These are phyloP conservation scores for Mirza zaza DNA, from an alignment of 2,113 vertebrate genomes.

Conservation along the genomic window DNA sequence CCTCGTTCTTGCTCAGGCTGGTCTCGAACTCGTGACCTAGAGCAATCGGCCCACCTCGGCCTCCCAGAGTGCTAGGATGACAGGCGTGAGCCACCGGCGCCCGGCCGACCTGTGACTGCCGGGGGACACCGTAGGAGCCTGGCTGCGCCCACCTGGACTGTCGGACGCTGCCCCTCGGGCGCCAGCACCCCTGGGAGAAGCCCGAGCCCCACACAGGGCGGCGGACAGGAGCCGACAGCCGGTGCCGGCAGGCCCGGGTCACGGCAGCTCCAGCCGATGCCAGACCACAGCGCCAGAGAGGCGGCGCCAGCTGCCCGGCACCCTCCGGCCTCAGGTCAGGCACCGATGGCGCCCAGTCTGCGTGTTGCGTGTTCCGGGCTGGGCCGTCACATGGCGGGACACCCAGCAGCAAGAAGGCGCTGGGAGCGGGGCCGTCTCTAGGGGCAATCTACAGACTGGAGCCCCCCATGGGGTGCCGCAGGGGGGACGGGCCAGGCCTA, in stretches of 20 bases:
- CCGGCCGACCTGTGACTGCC: fast-evolving
- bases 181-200: not conserved
- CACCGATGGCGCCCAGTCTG: fast-evolving
- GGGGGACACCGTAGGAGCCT: not conserved
- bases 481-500: slow-evolving; percentile 54
- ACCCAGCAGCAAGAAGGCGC: not conserved
- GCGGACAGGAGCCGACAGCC: not conserved
- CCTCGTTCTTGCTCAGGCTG: no score
- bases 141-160: not conserved
- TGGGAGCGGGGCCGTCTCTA: not conserved
- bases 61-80: no score
- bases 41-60: no score
- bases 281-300: fast-evolving
- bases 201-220: fast-evolving
- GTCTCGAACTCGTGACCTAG: no score
- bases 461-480: not conserved
- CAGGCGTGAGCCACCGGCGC: no score
- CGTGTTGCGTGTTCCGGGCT: no score
- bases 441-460: fast-evolving
- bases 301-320: fast-evolving
- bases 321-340: not conserved
- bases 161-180: not conserved
- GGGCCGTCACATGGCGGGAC: not conserved
- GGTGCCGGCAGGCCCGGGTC: no score
- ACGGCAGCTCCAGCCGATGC: not conserved